Evolutionary conservation across 2,797 vertebrate species (phyloP), one percentile per base, ranked within the genome.

Genomic region (Macrochelys suwanniensis): DNA sequence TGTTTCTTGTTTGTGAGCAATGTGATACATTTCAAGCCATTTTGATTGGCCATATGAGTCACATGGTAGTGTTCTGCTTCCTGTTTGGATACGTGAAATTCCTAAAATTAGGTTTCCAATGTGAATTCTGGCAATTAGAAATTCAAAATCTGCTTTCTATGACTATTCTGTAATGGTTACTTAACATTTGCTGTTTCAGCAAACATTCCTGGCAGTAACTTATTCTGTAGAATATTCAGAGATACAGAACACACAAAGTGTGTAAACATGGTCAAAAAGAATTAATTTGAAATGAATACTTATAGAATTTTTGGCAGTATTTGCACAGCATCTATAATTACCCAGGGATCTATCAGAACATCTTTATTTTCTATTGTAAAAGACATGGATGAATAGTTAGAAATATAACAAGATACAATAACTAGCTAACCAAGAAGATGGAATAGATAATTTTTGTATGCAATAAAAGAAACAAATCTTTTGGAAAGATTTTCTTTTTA

Each of bases 131-230:
- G 53, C 71, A 88, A 83, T 84, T 87, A 82, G 31, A 82, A 33
- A 37, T 84, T 78, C 80, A 74, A 94, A 96, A 50, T 74, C 61
- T 91, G 80, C 74, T 47, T 76, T 76, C 74, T 76, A 28, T 45
- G 25, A 47, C 25, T 15, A 47, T 47, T 15, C 25, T 89, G 9
- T 89, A 79, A 79, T 79, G 49, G 19, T 88, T 88, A 53, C 50
- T 88, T 92, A 88, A 92, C 92, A 96, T 77, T 26, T 1, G 21
- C 57, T 79, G 33, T 80, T 91, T 93, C 95, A 93, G 74, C 84
- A 91, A 91, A 82, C 1, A 1, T 23, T 3, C 49, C 89, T 77
- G 82, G 65, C 42, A 59, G 42, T 91, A 91, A 92, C 45, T 76
- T 26, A 77, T 87, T 87, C 53, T 45, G 65, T 53, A 42, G 86